phyloP scores from a whole-genome alignment of 2,888 invertebrate species.

The Pristionchus mayeri region DNA sequence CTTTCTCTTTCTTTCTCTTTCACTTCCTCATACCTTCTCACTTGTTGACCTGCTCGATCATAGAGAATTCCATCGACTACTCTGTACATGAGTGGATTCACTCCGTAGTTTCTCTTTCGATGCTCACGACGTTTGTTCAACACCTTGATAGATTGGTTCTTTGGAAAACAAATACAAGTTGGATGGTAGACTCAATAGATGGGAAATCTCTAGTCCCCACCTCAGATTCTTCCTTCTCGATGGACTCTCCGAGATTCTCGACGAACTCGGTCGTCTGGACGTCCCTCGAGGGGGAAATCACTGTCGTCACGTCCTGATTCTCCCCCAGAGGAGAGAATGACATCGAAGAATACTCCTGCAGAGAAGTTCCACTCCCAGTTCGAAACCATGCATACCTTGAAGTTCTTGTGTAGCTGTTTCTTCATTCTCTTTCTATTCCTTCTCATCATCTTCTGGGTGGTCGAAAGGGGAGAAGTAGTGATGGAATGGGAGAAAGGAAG shows the following conservation, averaged over 20 bases:
- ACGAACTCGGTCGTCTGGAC: slow-evolving; percentile 25
- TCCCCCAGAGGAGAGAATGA: slow-evolving; percentile 1
- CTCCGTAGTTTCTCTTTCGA: slow-evolving; percentile 30
- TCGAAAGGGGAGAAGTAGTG: neutral
- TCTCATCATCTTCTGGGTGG: neutral
- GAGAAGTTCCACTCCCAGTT: neutral
- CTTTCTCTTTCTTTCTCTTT: neutral
- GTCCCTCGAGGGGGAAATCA: neutral
- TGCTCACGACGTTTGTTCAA: slow-evolving; percentile 11
- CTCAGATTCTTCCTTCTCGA: slow-evolving; percentile 32
- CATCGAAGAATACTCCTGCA: neutral
- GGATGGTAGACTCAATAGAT: neutral
- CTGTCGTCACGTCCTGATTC: neutral
- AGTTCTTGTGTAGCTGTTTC: neutral
- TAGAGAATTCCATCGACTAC: slow-evolving; percentile 47
- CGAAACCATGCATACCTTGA: neutral
- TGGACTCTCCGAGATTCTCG: slow-evolving; percentile 13
- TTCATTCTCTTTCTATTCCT: slow-evolving; percentile 16
- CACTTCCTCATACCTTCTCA: neutral
- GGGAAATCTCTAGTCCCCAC: no score
- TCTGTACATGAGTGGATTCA: slow-evolving; percentile 45
- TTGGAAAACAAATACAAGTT: neutral
- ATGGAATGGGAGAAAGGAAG: neutral
- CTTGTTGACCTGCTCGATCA: slow-evolving; percentile 27
- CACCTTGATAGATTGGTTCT: neutral